Percentiles rank a stretch among this genome's conserved stretches.
These are phyloP conservation scores for Pachycephus smyrnensis DNA, from an alignment of 2,888 invertebrate species.

Conservation along the genomic window DNA sequence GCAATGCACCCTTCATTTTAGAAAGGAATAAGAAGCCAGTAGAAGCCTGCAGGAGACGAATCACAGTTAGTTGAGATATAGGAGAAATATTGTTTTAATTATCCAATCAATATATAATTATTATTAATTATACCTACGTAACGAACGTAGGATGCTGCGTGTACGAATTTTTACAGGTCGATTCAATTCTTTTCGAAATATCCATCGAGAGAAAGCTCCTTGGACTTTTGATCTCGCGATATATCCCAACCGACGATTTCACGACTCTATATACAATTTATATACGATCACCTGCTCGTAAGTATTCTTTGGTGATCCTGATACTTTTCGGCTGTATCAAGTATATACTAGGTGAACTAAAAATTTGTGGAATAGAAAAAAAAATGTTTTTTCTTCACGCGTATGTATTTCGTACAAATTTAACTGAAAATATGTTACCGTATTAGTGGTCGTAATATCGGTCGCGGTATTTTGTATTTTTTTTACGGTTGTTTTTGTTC, in stretches of 20 bases:
- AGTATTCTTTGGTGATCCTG: neutral
- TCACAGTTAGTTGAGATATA: neutral
- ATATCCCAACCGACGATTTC: too few species aligned
- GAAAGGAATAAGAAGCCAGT: neutral
- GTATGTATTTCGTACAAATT: neutral
- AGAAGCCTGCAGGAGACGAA: neutral
- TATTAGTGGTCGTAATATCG: neutral
- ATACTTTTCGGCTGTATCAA: neutral
- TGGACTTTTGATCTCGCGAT: neutral
- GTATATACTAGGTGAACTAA: neutral
- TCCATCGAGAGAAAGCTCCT: neutral
- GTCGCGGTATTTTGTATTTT: neutral
- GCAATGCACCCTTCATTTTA: constrained; percentile 11
- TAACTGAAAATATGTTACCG: neutral
- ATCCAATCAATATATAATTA: neutral
- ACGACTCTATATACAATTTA: neutral
- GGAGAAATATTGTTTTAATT: neutral
- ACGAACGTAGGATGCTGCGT: neutral
- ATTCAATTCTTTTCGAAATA: neutral
- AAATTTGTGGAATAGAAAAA: neutral
- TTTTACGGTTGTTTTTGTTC: neutral
- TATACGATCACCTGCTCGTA: neutral
- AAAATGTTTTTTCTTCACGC: neutral
- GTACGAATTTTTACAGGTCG: neutral
- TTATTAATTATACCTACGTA: neutral